Evolutionary conservation across 2,797 vertebrate genomes (phyloP).

Genomic region (Pampus argenteus): DNA sequence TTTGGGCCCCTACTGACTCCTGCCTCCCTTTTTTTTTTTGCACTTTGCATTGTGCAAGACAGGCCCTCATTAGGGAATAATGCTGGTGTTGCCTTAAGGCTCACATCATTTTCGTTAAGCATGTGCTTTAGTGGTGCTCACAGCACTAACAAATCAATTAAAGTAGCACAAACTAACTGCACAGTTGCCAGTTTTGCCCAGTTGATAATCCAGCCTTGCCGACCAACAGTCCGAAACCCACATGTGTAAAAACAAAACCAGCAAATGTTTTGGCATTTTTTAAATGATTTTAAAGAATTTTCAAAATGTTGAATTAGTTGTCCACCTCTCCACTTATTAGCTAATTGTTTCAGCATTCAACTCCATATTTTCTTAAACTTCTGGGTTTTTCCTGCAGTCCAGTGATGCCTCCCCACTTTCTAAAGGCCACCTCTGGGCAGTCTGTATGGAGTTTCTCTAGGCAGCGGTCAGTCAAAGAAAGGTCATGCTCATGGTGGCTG

Average conservation of each 20-base stretch:
- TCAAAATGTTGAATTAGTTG: neutral
- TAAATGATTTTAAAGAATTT: neutral
- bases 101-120: neutral
- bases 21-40: neutral
- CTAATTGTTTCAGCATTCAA: neutral
- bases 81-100: neutral
- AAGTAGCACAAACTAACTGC: no score
- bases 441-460: conserved; percentile 64
- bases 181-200: no score
- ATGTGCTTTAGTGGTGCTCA: neutral
- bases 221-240: neutral
- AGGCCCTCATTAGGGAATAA: no score
- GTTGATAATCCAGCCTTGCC: neutral
- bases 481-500: conserved; percentile 73
- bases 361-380: neutral
- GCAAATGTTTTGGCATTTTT: neutral
- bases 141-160: no score
- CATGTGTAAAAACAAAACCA: neutral
- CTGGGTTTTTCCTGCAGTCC: conserved; percentile 26
- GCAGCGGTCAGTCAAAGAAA: conserved; percentile 80
- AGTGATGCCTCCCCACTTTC: conserved; percentile 19
- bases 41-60: no score
- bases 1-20: no score
- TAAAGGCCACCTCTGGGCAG: conserved; percentile 69
- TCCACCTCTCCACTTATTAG: neutral